Evolutionary conservation across 2,888 invertebrate genomes (phyloP).

Genomic region (Acleris literana): DNA sequence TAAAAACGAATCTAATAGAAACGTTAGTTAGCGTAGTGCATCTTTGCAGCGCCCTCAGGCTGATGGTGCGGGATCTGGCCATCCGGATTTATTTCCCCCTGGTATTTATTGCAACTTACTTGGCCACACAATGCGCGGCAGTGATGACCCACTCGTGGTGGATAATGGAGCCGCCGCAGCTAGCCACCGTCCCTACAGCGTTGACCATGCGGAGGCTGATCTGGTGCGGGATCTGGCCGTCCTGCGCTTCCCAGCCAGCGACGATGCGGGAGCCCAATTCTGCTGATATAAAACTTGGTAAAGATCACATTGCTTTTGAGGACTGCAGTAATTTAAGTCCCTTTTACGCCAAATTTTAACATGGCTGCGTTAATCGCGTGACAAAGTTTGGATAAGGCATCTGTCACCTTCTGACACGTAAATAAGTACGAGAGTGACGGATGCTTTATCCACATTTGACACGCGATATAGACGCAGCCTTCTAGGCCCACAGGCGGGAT

Average conservation of each 20-base stretch:
- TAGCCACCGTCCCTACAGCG: slow-evolving; percentile 46
- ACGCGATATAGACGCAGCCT: too few relatives aligned
- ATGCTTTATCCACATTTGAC: too few relatives aligned
- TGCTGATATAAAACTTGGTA: slow-evolving; percentile 8
- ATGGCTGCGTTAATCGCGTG: too few relatives aligned
- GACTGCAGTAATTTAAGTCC: too few relatives aligned
- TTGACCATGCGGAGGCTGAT: slow-evolving; percentile 56
- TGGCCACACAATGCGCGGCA: slow-evolving; percentile 59
- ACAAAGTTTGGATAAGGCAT: too few relatives aligned
- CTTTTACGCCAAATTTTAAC: too few relatives aligned
- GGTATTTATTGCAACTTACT: slow-evolving; percentile 47
- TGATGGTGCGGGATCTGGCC: slow-evolving; percentile 62
- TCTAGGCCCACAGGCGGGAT: too few relatives aligned
- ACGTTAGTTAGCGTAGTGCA: too few relatives aligned
- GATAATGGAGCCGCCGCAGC: slow-evolving; percentile 61
- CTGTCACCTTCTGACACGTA: too few relatives aligned
- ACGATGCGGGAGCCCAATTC: slow-evolving; percentile 47
- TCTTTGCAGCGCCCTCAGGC: too few relatives aligned
- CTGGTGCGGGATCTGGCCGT: slow-evolving; percentile 60
- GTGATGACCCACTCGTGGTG: slow-evolving; percentile 58
- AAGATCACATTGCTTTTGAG: not conserved
- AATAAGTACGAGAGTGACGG: too few relatives aligned
- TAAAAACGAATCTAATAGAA: too few relatives aligned
- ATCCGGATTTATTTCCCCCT: slow-evolving; percentile 22
- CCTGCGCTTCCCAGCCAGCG: slow-evolving; percentile 55